A percentile compares a stretch with the other conserved stretches of the same genome.
Evolutionary conservation across 2,797 vertebrate genomes (phyloP).

Genomic region (Sebastes taczanowskii): DNA sequence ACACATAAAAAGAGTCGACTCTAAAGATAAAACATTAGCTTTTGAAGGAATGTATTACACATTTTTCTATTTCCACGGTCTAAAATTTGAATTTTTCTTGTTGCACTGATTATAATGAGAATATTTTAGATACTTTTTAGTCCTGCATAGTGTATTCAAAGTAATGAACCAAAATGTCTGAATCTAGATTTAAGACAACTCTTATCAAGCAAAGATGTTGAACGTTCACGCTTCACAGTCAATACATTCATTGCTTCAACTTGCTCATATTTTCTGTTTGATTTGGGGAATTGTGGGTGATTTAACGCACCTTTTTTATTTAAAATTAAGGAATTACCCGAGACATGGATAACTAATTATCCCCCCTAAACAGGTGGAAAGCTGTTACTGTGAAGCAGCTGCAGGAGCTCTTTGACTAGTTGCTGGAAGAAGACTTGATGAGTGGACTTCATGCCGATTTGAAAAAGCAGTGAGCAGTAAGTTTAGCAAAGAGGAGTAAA

Average conservation of each 20-base stretch:
- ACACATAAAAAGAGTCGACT: fast-evolving
- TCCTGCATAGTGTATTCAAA: neutral
- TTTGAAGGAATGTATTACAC: neutral
- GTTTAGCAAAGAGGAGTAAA: neutral
- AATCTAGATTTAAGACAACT: neutral
- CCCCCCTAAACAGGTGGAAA: neutral
- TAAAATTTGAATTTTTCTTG: neutral
- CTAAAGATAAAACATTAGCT: neutral
- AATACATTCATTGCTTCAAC: neutral
- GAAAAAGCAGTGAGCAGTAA: neutral
- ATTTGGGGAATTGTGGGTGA: neutral
- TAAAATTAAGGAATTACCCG: neutral
- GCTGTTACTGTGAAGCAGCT: constrained; percentile 2
- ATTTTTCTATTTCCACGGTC: neutral
- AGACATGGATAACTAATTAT: neutral
- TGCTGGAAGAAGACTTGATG: neutral
- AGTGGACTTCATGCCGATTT: neutral
- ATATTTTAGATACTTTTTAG: neutral
- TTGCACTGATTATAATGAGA: neutral
- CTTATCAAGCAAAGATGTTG: neutral
- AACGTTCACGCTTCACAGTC: neutral
- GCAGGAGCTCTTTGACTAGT: neutral
- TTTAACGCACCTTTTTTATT: neutral
- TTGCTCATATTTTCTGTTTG: neutral
- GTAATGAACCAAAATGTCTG: neutral